Percentiles rank a stretch among this genome's conserved stretches.
Conservation (phyloP, 2,113 vertebrate genomes). For the Pomatorhinus ruficollis region DNA sequence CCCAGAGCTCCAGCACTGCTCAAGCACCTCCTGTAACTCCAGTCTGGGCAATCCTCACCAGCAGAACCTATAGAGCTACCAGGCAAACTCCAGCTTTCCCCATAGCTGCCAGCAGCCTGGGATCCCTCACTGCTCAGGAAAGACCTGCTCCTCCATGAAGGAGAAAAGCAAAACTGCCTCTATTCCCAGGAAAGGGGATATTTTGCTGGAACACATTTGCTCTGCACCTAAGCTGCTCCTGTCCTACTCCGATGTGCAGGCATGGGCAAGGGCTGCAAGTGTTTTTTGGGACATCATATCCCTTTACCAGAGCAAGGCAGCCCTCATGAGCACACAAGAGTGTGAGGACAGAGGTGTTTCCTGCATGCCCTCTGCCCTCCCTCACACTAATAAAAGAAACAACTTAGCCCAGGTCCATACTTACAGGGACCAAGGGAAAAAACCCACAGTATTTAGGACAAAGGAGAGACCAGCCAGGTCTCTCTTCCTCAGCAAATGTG, state of each 20-base stretch:
- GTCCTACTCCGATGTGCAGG: background rate
- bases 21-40: background rate
- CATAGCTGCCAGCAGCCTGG: background rate
- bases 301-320: background rate
- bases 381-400: background rate
- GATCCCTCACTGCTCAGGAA: background rate
- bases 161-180: background rate
- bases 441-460: background rate
- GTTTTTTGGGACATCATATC: background rate
- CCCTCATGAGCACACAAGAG: background rate
- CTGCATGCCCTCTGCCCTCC: background rate
- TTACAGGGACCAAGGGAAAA: background rate
- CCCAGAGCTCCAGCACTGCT: background rate
- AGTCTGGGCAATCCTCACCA: background rate
- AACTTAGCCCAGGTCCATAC: background rate
- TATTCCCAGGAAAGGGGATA: background rate
- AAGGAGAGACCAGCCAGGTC: background rate
- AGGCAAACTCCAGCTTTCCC: background rate
- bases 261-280: background rate
- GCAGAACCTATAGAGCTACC: background rate
- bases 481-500: background rate
- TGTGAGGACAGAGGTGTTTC: background rate
- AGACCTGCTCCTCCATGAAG: background rate
- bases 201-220: background rate
- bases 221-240: background rate